phyloP scores from a whole-genome alignment of 2,113 vertebrate genomes.

The Galemys pyrenaicus region DNA sequence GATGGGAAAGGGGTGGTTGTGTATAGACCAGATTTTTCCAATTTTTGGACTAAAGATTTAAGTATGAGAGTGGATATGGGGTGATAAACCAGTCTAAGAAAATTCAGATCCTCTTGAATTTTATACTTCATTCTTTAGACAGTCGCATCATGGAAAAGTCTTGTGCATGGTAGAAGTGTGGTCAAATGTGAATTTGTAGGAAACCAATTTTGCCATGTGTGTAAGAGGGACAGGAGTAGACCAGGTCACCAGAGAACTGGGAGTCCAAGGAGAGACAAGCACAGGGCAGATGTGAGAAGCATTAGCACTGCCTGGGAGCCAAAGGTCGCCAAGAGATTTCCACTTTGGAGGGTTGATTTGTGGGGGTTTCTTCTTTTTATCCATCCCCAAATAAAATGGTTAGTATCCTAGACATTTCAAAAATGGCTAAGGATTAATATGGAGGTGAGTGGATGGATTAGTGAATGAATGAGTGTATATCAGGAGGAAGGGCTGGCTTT shows the following conservation, averaged over 20 bases:
- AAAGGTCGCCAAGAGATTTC: not conserved
- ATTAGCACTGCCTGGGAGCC: not conserved
- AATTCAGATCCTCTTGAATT: not conserved
- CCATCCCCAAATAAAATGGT: not conserved
- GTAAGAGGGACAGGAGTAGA: not conserved
- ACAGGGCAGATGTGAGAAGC: not conserved
- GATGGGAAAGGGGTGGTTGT: not conserved
- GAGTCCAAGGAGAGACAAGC: not conserved
- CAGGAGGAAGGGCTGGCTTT: not conserved
- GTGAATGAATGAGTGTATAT: not conserved
- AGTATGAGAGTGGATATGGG: not conserved
- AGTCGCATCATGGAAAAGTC: not conserved
- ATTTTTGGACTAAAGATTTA: not conserved
- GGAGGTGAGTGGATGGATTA: not conserved
- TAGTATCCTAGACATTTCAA: not conserved
- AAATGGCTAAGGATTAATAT: not conserved
- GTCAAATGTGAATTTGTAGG: not conserved
- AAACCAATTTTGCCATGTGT: not conserved
- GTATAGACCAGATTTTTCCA: not conserved
- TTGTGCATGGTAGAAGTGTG: not conserved
- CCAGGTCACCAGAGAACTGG: not conserved
- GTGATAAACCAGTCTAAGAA: no score
- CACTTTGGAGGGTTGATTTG: not conserved
- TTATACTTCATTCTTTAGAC: not conserved
- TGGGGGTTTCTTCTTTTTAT: not conserved